phyloP scores from a whole-genome alignment of 2,113 vertebrate species.

The Gobiocypris rarus region DNA sequence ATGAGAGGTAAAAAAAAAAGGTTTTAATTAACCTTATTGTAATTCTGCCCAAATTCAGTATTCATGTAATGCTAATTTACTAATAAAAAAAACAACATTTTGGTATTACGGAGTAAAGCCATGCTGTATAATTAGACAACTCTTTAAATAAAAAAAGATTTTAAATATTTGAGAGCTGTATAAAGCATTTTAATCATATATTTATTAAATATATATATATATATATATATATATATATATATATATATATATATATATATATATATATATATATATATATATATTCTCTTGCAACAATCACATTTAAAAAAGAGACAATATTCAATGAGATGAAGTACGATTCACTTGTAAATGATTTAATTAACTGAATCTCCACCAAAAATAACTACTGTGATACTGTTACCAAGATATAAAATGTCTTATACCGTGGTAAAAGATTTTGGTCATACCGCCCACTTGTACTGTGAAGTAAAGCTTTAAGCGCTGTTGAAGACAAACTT shows the following conservation, averaged over 20 bases:
- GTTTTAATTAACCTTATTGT: neutral
- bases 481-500: conserved; percentile 3
- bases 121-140: neutral
- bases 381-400: neutral
- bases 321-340: neutral
- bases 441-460: neutral
- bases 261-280: neutral
- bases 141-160: neutral
- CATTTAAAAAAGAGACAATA: too few relatives aligned
- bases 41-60: neutral
- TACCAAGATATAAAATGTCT: neutral
- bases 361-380: neutral
- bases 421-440: neutral
- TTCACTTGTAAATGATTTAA: neutral
- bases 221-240: neutral
- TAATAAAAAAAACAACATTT: neutral
- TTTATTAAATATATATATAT: neutral
- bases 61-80: neutral
- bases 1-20: neutral
- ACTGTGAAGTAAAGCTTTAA: conserved; percentile 4
- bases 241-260: neutral
- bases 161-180: neutral
- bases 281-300: too few relatives aligned
- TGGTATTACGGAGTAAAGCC: neutral
- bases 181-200: neutral